phyloP scores from a whole-genome alignment of 2,888 invertebrate species.

The Lapara coniferarum region DNA sequence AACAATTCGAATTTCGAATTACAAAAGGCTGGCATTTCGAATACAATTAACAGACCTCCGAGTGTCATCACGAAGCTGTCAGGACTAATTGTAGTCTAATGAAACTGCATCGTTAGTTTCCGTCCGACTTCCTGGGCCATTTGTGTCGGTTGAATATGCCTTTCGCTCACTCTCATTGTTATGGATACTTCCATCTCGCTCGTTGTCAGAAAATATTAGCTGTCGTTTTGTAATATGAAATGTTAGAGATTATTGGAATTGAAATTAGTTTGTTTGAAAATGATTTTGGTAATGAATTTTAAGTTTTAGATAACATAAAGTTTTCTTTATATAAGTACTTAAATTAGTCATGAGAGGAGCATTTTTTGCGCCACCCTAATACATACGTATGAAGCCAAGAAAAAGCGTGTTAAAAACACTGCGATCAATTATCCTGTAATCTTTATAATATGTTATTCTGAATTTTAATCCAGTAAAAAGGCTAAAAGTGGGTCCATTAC shows the following conservation, averaged over 20 bases:
- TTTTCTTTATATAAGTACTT: background rate
- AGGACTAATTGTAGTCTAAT: constrained; percentile 28
- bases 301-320: background rate
- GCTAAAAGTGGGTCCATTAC: too few species aligned
- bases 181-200: background rate
- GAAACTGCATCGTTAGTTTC: constrained; percentile 29
- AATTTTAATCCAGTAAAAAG: too few species aligned
- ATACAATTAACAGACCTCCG: constrained; percentile 26
- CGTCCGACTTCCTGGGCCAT: constrained; percentile 22
- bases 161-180: constrained; percentile 4
- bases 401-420: too few species aligned
- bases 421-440: too few species aligned
- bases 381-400: too few species aligned
- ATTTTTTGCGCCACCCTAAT: too few species aligned
- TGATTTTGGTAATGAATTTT: background rate
- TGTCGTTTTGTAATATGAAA: background rate
- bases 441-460: too few species aligned
- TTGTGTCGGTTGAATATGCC: background rate
- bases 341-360: too few species aligned
- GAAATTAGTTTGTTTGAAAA: background rate
- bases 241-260: background rate
- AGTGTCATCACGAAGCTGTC: constrained; percentile 21
- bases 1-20: background rate
- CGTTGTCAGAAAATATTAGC: background rate
- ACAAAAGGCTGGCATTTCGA: constrained; percentile 1